A percentile compares a stretch with the other conserved stretches of the same genome.
Conservation (phyloP, 2,113 vertebrate species). For the Miniopterus natalensis region DNA sequence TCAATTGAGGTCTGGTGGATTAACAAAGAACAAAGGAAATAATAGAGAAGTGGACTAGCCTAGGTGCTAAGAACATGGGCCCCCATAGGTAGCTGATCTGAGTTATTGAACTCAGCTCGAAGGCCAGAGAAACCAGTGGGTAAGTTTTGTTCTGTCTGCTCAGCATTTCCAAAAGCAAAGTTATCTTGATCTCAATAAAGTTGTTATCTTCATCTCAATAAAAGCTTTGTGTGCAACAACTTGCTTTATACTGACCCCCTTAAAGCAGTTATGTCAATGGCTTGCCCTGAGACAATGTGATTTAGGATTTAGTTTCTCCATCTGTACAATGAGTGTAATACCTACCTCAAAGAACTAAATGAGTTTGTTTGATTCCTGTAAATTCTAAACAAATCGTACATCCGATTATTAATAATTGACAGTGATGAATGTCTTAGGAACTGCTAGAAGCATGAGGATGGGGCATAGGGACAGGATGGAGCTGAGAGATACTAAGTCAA, state of each 20-base stretch:
- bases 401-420: neutral
- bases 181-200: neutral
- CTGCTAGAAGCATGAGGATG: neutral
- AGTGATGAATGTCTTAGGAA: neutral
- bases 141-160: conserved; percentile 20
- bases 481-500: neutral
- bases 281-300: neutral
- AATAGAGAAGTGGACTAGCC: neutral
- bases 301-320: neutral
- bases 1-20: neutral
- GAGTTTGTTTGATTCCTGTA: neutral
- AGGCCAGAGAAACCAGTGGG: neutral
- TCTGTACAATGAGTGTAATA: neutral
- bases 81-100: neutral
- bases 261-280: neutral
- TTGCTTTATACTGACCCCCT: neutral
- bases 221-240: neutral
- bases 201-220: neutral
- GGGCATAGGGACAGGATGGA: neutral
- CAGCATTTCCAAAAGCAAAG: conserved; percentile 23
- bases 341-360: conserved; percentile 26
- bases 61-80: neutral
- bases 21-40: conserved; percentile 20
- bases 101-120: neutral
- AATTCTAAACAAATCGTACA: conserved; percentile 5